Evolutionary conservation across 2,113 vertebrate genomes (phyloP).

Genomic region (Regulus satrapa): DNA sequence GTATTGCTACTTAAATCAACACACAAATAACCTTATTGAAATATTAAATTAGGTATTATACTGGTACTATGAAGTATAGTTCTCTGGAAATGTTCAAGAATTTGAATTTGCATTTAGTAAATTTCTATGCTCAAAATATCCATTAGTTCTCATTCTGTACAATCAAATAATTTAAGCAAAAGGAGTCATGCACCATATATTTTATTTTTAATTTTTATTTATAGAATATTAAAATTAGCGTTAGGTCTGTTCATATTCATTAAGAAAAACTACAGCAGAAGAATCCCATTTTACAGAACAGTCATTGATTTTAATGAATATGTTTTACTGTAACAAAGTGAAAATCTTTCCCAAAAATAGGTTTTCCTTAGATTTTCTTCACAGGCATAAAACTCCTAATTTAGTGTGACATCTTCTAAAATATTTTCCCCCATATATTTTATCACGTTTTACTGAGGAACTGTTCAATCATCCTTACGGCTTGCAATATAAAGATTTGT

Average conservation of each 20-base stretch:
- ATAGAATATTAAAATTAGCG: background rate
- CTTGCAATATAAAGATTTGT: slow-evolving; percentile 1
- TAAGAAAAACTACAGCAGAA: background rate
- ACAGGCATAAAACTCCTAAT: background rate
- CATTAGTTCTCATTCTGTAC: background rate
- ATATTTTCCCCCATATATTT: background rate
- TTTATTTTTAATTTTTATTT: background rate
- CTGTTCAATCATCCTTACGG: slow-evolving; percentile 1
- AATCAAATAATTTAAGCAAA: background rate
- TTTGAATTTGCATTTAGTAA: background rate
- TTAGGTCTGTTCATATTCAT: background rate
- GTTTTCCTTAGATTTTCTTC: slow-evolving; percentile 7
- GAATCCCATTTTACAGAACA: background rate
- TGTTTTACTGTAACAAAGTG: background rate
- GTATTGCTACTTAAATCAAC: background rate
- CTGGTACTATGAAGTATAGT: background rate
- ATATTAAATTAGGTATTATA: background rate
- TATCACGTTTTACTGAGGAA: background rate
- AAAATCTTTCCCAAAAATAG: background rate
- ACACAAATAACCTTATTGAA: background rate
- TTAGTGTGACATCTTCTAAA: background rate
- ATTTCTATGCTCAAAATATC: background rate
- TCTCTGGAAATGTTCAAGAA: background rate
- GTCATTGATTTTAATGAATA: background rate
- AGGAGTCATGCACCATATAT: background rate